Conservation (phyloP, 2,888 invertebrate genomes). For the Drosophila koepferae region DNA sequence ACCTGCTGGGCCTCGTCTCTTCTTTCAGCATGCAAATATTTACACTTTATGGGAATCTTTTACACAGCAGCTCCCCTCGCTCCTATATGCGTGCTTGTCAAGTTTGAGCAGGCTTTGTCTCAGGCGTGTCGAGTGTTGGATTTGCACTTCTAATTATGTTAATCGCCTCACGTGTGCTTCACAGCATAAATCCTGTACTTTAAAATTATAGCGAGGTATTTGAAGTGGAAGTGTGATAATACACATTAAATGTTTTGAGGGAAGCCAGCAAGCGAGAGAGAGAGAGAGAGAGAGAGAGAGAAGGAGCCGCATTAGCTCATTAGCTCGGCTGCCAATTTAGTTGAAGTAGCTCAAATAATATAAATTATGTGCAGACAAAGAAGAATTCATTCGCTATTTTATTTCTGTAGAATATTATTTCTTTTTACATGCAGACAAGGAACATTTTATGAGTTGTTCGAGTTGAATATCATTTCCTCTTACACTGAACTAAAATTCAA, state of each 20-base stretch:
- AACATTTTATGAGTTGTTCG: not conserved
- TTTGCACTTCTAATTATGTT: slow-evolving; percentile 54
- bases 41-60: slow-evolving; percentile 44
- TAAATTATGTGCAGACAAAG: not conserved
- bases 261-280: rapidly evolving
- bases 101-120: slow-evolving; percentile 30
- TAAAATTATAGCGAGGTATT: slow-evolving; percentile 19
- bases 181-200: slow-evolving; percentile 24
- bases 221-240: slow-evolving; percentile 28
- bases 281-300: too few species aligned
- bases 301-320: too few species aligned
- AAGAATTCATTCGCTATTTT: not conserved
- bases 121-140: slow-evolving; percentile 28
- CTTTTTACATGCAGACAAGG: too few species aligned
- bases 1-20: slow-evolving; percentile 6
- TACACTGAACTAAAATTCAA: not conserved
- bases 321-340: not conserved
- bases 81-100: slow-evolving; percentile 20
- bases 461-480: not conserved
- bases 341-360: not conserved
- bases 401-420: not conserved
- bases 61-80: slow-evolving; percentile 3
- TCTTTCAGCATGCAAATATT: slow-evolving; percentile 57
- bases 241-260: not conserved
- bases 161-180: slow-evolving; percentile 46